A percentile compares a stretch with the other conserved stretches of the same genome.
Evolutionary conservation across 1,140 invertebrate species (phyloP).

Genomic region (Tetragonula clypearis): DNA sequence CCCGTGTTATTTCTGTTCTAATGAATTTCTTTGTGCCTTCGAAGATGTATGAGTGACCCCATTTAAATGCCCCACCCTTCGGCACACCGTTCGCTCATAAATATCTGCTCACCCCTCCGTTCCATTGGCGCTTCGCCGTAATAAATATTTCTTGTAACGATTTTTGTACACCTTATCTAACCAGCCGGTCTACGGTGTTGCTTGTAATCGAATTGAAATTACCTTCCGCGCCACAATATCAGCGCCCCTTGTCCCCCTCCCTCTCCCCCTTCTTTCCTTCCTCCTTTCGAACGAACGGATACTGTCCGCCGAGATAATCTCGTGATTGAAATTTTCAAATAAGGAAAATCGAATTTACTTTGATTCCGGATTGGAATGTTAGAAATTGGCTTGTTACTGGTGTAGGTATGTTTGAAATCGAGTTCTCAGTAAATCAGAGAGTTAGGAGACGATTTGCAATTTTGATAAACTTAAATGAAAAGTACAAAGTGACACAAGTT

Average conservation of each 20-base stretch:
- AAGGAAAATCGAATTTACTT: neutral
- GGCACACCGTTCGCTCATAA: conserved; percentile 30
- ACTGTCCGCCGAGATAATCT: too few relatives aligned
- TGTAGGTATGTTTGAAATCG: neutral
- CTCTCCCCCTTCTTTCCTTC: too few relatives aligned
- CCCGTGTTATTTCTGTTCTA: neutral
- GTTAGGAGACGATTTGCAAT: neutral
- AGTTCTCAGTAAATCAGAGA: neutral
- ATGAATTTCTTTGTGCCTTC: conserved; percentile 29
- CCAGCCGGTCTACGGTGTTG: neutral
- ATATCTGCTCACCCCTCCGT: conserved; percentile 36
- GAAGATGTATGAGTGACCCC: conserved; percentile 38
- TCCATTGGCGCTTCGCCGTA: conserved; percentile 34
- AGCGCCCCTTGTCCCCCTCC: neutral
- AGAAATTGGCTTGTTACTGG: neutral
- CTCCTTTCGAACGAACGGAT: too few relatives aligned
- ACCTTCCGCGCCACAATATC: neutral
- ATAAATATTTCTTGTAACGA: conserved; percentile 45
- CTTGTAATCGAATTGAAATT: conserved; percentile 30
- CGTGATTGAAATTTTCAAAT: neutral
- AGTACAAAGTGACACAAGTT: too few relatives aligned
- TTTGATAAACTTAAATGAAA: too few relatives aligned
- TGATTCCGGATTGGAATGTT: neutral
- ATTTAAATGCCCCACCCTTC: conserved; percentile 53
- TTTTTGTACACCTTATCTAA: conserved; percentile 39